Percentiles rank a stretch among this genome's conserved stretches.
phyloP scores from a whole-genome alignment of 2,113 vertebrate genomes.

The Diglossa brunneiventris region DNA sequence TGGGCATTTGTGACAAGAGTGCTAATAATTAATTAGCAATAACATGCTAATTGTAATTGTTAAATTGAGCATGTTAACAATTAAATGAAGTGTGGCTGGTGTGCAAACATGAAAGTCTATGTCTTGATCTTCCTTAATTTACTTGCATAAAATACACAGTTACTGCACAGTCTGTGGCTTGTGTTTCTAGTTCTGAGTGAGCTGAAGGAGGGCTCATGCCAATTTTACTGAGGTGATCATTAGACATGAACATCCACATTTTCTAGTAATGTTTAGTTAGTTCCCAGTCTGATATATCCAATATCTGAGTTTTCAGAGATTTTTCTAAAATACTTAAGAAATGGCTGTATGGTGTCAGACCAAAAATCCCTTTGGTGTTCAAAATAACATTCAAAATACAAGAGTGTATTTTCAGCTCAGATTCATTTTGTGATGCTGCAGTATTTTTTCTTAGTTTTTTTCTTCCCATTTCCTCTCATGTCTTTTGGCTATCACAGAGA shows the following conservation, averaged over 20 bases:
- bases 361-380: not conserved
- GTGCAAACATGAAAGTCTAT: not conserved
- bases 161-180: not conserved
- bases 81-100: not conserved
- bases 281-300: not conserved
- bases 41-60: too few species aligned
- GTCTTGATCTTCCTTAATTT: not conserved
- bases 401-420: not conserved
- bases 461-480: not conserved
- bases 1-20: not conserved
- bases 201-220: not conserved
- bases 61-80: not conserved
- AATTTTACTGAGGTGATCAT: not conserved
- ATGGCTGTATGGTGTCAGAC: not conserved
- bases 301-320: not conserved
- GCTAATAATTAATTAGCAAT: too few species aligned
- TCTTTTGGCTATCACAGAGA: not conserved
- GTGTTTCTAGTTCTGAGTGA: not conserved
- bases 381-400: not conserved
- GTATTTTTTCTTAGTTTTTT: not conserved
- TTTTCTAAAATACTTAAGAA: not conserved
- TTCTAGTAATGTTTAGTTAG: not conserved
- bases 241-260: not conserved
- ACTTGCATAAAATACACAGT: not conserved
- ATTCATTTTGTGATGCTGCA: not conserved